A percentile compares a stretch with the other conserved stretches of the same genome.
These are phyloP conservation scores for Eulimnadia texana DNA, from an alignment of 1,140 invertebrate genomes.

Conservation along the genomic window DNA sequence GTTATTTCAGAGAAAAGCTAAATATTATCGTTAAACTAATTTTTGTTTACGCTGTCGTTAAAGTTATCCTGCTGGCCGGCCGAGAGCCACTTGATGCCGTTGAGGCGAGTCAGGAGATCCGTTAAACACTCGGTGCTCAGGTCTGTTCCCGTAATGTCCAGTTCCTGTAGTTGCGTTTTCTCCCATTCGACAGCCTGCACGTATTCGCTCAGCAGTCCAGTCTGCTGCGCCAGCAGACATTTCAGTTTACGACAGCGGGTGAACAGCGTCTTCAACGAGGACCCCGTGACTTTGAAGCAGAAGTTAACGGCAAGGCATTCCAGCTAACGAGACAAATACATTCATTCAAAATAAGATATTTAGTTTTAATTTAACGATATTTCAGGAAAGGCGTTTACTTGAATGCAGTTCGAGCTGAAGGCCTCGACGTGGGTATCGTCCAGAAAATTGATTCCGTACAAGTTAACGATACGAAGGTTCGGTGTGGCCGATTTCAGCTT, in stretches of 20 bases:
- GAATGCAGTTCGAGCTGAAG: slow-evolving; percentile 84
- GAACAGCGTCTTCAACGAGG: slow-evolving; percentile 87
- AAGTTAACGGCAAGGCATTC: slow-evolving; percentile 94
- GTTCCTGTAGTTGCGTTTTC: slow-evolving; percentile 78
- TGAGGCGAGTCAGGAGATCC: slow-evolving; percentile 77
- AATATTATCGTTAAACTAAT: background rate
- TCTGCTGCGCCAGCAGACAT: slow-evolving; percentile 89
- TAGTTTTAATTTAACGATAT: background rate
- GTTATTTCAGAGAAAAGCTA: background rate
- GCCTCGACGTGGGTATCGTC: slow-evolving; percentile 98
- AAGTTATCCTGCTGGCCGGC: slow-evolving; percentile 95
- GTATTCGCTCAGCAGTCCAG: slow-evolving; percentile 73
- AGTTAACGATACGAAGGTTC: slow-evolving; percentile 84
- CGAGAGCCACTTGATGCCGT: slow-evolving; percentile 72
- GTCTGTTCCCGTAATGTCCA: slow-evolving; percentile 95
- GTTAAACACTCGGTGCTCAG: slow-evolving; percentile 83
- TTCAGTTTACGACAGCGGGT: slow-evolving; percentile 82
- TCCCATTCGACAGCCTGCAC: slow-evolving; percentile 97
- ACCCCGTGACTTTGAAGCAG: slow-evolving; percentile 90
- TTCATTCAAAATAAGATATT: slow-evolving; percentile 31
- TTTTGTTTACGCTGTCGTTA: slow-evolving; percentile 60
- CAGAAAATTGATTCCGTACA: slow-evolving; percentile 95
- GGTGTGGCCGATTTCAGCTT: slow-evolving; percentile 93
- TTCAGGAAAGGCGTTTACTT: slow-evolving; percentile 32
- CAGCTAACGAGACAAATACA: too few relatives aligned